Base-by-base conservation (phyloP, 2,888 invertebrate genomes). In the Psococerastis gibbosa region DNA sequence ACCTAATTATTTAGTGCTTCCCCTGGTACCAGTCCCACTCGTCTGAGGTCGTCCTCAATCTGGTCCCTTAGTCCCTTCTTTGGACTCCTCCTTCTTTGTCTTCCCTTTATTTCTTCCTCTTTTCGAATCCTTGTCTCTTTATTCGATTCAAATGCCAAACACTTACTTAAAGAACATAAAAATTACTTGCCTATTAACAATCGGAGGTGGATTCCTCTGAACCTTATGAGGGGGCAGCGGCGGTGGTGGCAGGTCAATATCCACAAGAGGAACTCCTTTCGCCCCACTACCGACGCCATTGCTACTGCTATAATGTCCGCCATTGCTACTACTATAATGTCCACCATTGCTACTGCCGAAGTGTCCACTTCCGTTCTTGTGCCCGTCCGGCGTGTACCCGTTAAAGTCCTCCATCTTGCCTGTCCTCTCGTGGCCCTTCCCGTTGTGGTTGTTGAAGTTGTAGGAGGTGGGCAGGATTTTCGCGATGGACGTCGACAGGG, bases 161-260 rank as follows among this genome's bases (percentile, higher is more conserved):
- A n/a, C n/a, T n/a, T n/a, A n/a, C n/a, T n/a, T n/a, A n/a, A n/a
- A n/a, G n/a, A n/a, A n/a, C n/a, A n/a, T n/a, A n/a, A n/a, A n/a
- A n/a, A n/a, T 9, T 27, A 27, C 27, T 6, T 27, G 11, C 27
- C 27, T 27, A 11, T 27, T 27, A 11, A 27, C 27, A n/a, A n/a
- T n/a, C 27, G 27, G 27, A 43, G 15, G 35, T 43, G 20, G 35
- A 32, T 38, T 31, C 43, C 44, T 31, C 17, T 22, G 41, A 32
- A 23, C 50, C 44, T 65, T 64, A 51, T 65, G 65, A 32, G 73
- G 73, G 2, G 75, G 74, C 11, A 73, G 64, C 0, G 75, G 74
- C 3, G 73, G 73, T 0, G 73, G 71, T 1, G 70, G 70, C 11
- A 65, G 59, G 47, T 65, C 67, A 35, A 69, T 68, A 45, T 63